Evolutionary conservation across 2,888 invertebrate species (phyloP).

Genomic region (Galerucella nymphaeae): DNA sequence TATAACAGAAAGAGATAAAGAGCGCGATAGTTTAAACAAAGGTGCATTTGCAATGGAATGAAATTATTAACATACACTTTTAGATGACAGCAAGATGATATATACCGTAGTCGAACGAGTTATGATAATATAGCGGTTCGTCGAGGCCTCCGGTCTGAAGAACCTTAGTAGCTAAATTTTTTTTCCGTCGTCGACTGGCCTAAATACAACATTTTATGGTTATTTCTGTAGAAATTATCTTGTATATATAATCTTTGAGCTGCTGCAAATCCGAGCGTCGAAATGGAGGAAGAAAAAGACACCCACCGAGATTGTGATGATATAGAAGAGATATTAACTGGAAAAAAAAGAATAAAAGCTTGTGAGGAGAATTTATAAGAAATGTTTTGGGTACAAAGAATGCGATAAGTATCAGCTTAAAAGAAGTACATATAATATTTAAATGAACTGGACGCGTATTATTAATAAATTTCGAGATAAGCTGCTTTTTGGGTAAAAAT

Average conservation of each 20-base stretch:
- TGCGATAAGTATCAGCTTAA: constrained; percentile 24
- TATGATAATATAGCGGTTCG: constrained; percentile 62
- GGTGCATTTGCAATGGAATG: constrained; percentile 63
- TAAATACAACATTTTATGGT: constrained; percentile 58
- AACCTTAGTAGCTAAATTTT: constrained; percentile 36
- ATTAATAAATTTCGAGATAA: not conserved
- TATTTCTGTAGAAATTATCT: constrained; percentile 56
- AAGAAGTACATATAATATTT: constrained; percentile 26
- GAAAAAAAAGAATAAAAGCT: constrained; percentile 22
- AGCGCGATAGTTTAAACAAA: constrained; percentile 61
- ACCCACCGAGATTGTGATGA: constrained; percentile 48
- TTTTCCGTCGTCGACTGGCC: not conserved
- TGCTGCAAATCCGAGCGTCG: constrained; percentile 34
- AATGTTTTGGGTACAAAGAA: constrained; percentile 21
- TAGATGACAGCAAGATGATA: constrained; percentile 66
- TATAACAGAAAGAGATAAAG: constrained; percentile 54
- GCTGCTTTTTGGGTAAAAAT: too few species aligned
- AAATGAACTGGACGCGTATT: not conserved
- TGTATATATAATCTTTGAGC: constrained; percentile 33
- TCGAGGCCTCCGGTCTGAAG: constrained; percentile 60
- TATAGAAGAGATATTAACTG: constrained; percentile 41
- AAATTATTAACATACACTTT: constrained; percentile 65
- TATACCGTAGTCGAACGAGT: constrained; percentile 64
- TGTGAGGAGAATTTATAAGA: constrained; percentile 36
- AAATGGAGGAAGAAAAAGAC: constrained; percentile 42